Conservation (phyloP, 1,140 invertebrate species). For the Ceratosolen solmsi region DNA sequence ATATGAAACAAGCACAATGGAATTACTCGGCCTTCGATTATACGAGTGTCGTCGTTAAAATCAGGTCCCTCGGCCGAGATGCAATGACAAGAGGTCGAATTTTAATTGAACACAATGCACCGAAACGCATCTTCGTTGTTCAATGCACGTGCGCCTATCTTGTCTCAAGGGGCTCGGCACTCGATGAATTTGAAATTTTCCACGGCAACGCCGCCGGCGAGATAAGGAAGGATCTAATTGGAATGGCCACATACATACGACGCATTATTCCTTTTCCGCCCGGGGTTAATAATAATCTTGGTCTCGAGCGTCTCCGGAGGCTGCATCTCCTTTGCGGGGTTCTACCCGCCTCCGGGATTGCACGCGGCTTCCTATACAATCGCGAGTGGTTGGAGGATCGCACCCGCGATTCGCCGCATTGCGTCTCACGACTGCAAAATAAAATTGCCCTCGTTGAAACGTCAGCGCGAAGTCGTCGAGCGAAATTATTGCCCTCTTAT, state of each 20-base stretch:
- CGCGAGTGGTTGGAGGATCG: background rate
- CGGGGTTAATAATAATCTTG: background rate
- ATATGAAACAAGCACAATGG: no score
- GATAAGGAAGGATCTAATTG: background rate
- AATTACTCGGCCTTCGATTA: no score
- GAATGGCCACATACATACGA: background rate
- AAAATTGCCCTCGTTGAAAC: background rate
- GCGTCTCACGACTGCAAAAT: background rate
- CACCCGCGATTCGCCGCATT: constrained; percentile 9
- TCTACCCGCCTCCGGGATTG: background rate
- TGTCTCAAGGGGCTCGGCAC: background rate
- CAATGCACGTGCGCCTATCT: no score
- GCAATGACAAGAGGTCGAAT: background rate
- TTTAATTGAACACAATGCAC: background rate
- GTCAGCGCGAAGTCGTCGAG: background rate
- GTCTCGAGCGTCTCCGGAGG: background rate
- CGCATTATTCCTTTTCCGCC: background rate
- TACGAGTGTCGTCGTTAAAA: no score
- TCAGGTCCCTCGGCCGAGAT: no score
- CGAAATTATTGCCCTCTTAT: constrained; percentile 1
- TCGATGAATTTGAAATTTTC: background rate
- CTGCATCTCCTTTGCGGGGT: background rate
- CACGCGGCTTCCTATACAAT: background rate
- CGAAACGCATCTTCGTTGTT: no score
- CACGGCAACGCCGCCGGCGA: background rate